Conservation (phyloP, 2,797 vertebrate genomes). For the Acanthurus leucopareius region DNA sequence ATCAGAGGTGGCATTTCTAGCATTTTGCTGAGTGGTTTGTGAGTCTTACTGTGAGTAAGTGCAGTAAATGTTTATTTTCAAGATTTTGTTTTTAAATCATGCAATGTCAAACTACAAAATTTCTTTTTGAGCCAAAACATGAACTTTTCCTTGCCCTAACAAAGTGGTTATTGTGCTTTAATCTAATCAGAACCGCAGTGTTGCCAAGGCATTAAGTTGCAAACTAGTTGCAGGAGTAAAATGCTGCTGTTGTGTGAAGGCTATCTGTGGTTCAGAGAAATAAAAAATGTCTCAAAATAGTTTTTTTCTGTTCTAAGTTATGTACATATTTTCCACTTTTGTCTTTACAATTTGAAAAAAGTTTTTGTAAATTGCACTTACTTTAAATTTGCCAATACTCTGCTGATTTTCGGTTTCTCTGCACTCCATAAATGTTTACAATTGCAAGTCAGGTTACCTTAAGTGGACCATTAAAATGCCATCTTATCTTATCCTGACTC, state of each 20-base stretch:
- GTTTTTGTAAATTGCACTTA: not conserved
- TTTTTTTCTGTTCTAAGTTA: too few species aligned
- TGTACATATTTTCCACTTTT: not conserved
- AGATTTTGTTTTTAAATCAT: not conserved
- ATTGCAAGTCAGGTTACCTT: not conserved
- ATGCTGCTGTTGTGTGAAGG: too few species aligned
- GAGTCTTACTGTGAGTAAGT: constrained; percentile 11
- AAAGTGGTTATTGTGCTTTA: too few species aligned
- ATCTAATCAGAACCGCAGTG: too few species aligned
- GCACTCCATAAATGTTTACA: not conserved
- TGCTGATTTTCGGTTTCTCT: too few species aligned
- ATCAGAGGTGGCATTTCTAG: constrained; percentile 20
- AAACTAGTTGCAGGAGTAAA: too few species aligned
- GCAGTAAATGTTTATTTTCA: not conserved
- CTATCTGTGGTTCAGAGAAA: too few species aligned
- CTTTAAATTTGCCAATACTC: not conserved
- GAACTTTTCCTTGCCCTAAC: too few species aligned
- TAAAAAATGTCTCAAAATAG: too few species aligned
- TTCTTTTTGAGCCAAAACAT: not conserved
- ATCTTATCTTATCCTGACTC: not conserved
- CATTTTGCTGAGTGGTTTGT: constrained; percentile 1
- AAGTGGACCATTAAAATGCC: not conserved
- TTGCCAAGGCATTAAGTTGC: too few species aligned
- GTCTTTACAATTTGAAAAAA: not conserved
- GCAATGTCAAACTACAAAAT: not conserved